A percentile compares a stretch with the other conserved stretches of the same genome.
Conservation (phyloP, 2,888 invertebrate species). For the Acronicta leporina region DNA sequence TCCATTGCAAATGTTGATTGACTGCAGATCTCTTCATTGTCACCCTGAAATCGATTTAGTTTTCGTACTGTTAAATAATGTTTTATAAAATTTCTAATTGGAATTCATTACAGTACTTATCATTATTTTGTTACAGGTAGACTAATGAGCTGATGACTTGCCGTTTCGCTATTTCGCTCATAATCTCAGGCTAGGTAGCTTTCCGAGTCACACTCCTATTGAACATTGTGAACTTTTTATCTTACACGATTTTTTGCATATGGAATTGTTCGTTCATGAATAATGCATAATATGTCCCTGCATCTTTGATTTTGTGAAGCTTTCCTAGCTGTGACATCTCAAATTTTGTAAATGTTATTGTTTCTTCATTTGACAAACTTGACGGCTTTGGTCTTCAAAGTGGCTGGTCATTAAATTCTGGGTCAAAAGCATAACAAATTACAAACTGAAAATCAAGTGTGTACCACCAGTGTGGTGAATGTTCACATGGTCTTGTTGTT, state of each 20-base stretch:
- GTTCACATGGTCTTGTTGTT: slow-evolving; percentile 48
- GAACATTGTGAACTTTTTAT: slow-evolving; percentile 45
- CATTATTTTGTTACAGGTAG: slow-evolving; percentile 71
- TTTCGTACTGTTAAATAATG: no score
- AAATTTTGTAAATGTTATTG: slow-evolving; percentile 43
- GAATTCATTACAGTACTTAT: neutral
- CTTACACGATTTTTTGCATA: slow-evolving; percentile 48
- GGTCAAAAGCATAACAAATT: slow-evolving; percentile 20
- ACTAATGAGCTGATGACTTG: slow-evolving; percentile 57
- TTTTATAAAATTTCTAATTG: neutral
- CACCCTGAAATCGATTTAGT: no score
- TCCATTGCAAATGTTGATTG: no score
- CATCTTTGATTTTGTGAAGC: slow-evolving; percentile 58
- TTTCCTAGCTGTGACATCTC: slow-evolving; percentile 56
- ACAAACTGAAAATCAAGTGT: slow-evolving; percentile 31
- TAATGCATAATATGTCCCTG: slow-evolving; percentile 60
- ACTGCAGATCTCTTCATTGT: no score
- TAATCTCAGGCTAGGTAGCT: slow-evolving; percentile 71
- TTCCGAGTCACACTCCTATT: slow-evolving; percentile 58
- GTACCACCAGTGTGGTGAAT: slow-evolving; percentile 31
- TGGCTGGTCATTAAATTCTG: slow-evolving; percentile 31
- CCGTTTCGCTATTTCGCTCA: slow-evolving; percentile 63
- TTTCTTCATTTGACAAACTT: slow-evolving; percentile 34
- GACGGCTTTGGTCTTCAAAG: slow-evolving; percentile 26
- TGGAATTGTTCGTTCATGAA: slow-evolving; percentile 45